Conservation (phyloP, 2,113 vertebrate genomes). For the Charadrius vociferus region DNA sequence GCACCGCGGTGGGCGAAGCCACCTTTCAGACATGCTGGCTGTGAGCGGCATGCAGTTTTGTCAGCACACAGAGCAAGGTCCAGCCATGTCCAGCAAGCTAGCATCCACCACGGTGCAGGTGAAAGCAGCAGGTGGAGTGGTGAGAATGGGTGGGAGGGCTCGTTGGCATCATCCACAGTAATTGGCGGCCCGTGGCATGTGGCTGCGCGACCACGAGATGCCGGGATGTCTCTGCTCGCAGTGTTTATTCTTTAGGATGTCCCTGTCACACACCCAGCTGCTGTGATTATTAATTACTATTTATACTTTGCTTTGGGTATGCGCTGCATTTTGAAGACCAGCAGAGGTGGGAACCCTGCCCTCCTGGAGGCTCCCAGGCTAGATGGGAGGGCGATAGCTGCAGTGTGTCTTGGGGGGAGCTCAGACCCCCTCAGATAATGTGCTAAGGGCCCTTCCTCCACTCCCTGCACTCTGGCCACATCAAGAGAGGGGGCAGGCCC, state of each 20-base stretch:
- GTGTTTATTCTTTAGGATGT: conserved; percentile 27
- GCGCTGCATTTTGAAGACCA: neutral
- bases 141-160: neutral
- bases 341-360: neutral
- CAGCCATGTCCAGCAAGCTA: neutral
- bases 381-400: neutral
- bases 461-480: neutral
- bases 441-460: neutral
- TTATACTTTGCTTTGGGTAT: conserved; percentile 20
- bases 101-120: neutral
- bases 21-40: neutral
- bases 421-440: accelerated
- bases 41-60: accelerated
- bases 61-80: neutral
- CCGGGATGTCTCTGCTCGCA: neutral
- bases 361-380: neutral
- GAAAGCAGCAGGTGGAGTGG: neutral
- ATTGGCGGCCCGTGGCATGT: accelerated
- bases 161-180: accelerated
- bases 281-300: conserved; percentile 59
- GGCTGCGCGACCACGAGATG: neutral
- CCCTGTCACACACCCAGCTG: conserved; percentile 12
- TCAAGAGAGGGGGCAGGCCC: neutral
- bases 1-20: accelerated
- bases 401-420: neutral